Conservation (phyloP, 2,113 vertebrate genomes). For the Micronycteris hirsuta region DNA sequence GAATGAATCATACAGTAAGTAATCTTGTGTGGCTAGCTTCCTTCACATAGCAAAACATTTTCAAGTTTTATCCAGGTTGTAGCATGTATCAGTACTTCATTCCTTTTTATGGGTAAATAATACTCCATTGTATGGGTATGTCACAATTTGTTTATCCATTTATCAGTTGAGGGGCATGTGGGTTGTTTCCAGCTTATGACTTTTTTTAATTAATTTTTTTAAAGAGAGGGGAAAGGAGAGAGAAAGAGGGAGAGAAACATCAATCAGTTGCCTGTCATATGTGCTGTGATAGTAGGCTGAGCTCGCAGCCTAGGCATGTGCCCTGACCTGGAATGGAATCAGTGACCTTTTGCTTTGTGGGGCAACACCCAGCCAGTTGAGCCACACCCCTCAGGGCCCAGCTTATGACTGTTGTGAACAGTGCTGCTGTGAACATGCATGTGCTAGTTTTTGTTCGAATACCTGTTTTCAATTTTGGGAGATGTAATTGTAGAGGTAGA, state of each 20-base stretch:
- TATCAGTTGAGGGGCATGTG: neutral
- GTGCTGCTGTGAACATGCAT: neutral
- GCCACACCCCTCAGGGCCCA: neutral
- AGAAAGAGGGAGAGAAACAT: too few species aligned
- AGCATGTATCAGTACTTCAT: neutral
- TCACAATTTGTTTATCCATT: neutral
- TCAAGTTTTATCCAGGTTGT: neutral
- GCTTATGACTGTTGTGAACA: neutral
- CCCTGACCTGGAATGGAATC: too few species aligned
- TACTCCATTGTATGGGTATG: neutral
- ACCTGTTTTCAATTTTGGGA: neutral
- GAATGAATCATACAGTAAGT: neutral
- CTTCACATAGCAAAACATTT: neutral
- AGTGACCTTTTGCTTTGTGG: too few species aligned
- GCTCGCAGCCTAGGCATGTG: too few species aligned
- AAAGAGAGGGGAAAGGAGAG: too few species aligned
- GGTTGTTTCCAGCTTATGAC: neutral
- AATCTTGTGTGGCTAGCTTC: neutral
- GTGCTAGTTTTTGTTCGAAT: neutral
- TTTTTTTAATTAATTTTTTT: too few species aligned
- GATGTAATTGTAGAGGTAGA: neutral
- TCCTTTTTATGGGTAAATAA: neutral
- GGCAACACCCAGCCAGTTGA: too few species aligned
- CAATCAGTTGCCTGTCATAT: too few species aligned
- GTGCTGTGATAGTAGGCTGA: too few species aligned